These are phyloP conservation scores for Acrobasis consociella DNA, from an alignment of 2,888 invertebrate genomes.

Conservation along the genomic window DNA sequence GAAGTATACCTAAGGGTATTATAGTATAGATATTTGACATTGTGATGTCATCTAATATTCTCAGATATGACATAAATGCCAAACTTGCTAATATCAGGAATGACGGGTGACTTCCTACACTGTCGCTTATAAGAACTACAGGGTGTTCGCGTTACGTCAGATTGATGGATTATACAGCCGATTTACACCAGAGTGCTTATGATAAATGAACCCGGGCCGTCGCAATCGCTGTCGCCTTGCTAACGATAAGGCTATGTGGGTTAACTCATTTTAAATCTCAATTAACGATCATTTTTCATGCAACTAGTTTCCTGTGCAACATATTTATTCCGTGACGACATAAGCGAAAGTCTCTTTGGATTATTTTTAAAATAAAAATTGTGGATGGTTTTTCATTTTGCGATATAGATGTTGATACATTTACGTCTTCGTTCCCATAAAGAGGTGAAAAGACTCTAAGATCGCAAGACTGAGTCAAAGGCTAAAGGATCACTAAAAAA, in stretches of 20 bases:
- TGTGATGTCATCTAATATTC: neutral
- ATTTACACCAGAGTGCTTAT: conserved; percentile 26
- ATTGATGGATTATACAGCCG: conserved; percentile 28
- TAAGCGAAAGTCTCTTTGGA: no score
- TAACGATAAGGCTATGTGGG: conserved; percentile 21
- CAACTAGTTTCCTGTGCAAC: neutral
- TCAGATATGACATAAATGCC: neutral
- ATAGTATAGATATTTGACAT: neutral
- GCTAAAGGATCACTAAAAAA: no score
- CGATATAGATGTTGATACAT: no score
- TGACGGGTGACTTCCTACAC: neutral
- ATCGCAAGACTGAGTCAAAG: no score
- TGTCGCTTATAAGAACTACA: neutral
- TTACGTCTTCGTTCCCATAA: no score
- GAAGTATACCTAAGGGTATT: no score
- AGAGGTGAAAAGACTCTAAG: no score
- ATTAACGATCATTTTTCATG: neutral
- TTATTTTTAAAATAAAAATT: no score
- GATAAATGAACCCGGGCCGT: conserved; percentile 29
- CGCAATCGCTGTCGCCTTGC: conserved; percentile 21
- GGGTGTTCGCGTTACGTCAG: conserved; percentile 22
- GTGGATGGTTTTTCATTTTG: no score
- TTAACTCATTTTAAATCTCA: conserved; percentile 18
- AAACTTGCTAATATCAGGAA: conserved; percentile 4
- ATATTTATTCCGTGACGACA: neutral